phyloP scores from a whole-genome alignment of 2,113 vertebrate genomes.

The Brachionichthys hirsutus region DNA sequence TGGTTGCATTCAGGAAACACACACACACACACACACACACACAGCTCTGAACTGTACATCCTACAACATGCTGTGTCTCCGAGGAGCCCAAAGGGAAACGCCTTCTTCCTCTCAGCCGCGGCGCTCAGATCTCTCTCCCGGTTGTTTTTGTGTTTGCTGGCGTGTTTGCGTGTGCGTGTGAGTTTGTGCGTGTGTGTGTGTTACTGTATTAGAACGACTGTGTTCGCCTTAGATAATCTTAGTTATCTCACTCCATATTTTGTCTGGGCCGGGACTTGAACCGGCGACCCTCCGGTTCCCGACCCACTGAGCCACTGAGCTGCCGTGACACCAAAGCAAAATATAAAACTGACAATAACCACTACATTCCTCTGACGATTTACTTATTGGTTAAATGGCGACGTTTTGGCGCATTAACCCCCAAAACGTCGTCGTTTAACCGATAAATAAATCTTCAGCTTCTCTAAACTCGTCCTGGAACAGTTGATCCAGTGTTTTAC shows the following conservation, averaged over 20 bases:
- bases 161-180: background rate
- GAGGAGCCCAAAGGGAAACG: constrained; percentile 62
- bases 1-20: constrained; percentile 62
- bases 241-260: background rate
- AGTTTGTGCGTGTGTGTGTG: constrained; percentile 16
- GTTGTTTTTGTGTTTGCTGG: constrained; percentile 24
- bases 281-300: no score
- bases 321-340: no score
- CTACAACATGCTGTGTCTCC: constrained; percentile 63
- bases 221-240: constrained; percentile 5
- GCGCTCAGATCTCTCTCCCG: constrained; percentile 5
- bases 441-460: background rate
- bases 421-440: no score
- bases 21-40: constrained; percentile 27
- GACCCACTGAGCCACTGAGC: no score
- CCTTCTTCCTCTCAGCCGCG: constrained; percentile 64
- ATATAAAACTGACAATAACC: background rate
- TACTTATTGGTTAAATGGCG: no score
- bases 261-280: no score
- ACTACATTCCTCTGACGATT: no score
- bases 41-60: constrained; percentile 66
- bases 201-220: constrained; percentile 10
- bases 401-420: no score
- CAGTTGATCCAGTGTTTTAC: constrained; percentile 8
- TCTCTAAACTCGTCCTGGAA: constrained; percentile 9